Evolutionary conservation across 2,888 invertebrate species (phyloP).

Genomic region (Idaea biselata): DNA sequence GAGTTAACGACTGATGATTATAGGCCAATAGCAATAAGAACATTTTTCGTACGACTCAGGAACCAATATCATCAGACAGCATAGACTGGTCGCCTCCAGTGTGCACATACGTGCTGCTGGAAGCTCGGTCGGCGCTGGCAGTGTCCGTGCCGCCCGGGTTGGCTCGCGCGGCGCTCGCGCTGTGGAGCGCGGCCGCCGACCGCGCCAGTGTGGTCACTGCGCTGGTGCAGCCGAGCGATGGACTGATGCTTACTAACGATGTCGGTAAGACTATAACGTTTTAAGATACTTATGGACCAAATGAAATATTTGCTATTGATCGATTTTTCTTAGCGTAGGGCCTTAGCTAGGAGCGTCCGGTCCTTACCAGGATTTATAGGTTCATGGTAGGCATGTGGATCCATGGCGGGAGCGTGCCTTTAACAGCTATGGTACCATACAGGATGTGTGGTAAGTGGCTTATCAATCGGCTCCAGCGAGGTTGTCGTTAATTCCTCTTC

Average conservation of each 20-base stretch:
- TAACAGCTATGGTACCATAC: too few relatives aligned
- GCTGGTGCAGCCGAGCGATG: constrained; percentile 50
- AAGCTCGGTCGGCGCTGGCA: constrained; percentile 84
- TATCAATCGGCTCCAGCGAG: too few relatives aligned
- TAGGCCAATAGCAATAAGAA: not conserved
- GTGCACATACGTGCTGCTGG: constrained; percentile 85
- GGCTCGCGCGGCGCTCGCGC: constrained; percentile 78
- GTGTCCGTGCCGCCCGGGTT: constrained; percentile 84
- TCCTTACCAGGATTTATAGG: too few relatives aligned
- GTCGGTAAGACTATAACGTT: constrained; percentile 60
- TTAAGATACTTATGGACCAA: too few relatives aligned
- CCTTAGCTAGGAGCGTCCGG: too few relatives aligned
- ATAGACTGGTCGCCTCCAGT: constrained; percentile 66
- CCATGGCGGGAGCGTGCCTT: too few relatives aligned
- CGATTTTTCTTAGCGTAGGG: too few relatives aligned
- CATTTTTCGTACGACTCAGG: constrained; percentile 34
- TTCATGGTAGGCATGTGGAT: too few relatives aligned
- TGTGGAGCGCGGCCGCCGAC: constrained; percentile 48
- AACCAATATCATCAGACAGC: constrained; percentile 68
- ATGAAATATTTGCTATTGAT: too few relatives aligned
- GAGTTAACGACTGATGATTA: too few relatives aligned
- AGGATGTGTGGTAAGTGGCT: too few relatives aligned
- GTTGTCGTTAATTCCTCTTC: too few relatives aligned
- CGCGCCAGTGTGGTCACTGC: constrained; percentile 63
- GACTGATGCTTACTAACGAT: constrained; percentile 80